Evolutionary conservation across 2,797 vertebrate species (phyloP).

Genomic region (Amblyraja radiata): DNA sequence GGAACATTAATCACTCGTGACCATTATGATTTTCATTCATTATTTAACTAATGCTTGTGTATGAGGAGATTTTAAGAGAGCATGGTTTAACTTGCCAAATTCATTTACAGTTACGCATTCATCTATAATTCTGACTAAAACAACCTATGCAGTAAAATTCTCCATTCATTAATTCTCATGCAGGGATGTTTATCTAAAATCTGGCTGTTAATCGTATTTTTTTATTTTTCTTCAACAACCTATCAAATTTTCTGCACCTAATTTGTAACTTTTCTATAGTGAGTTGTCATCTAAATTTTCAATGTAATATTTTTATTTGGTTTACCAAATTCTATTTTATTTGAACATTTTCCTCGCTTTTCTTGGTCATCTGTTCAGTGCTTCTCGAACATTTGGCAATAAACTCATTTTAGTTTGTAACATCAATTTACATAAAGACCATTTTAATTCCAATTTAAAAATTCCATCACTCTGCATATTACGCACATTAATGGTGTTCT

Average conservation of each 20-base stretch:
- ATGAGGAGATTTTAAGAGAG: background rate
- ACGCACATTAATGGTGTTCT: background rate
- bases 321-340: background rate
- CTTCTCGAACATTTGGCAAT: background rate
- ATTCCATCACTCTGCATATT: background rate
- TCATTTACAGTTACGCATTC: background rate
- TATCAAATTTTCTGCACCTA: background rate
- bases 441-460: background rate
- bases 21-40: constrained; percentile 2
- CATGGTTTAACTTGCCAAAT: background rate
- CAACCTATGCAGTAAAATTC: background rate
- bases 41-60: background rate
- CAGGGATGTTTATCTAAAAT: constrained; percentile 18
- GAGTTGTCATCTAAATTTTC: background rate
- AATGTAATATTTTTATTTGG: background rate
- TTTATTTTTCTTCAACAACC: background rate
- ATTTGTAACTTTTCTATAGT: background rate
- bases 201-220: background rate
- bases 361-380: background rate
- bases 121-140: background rate
- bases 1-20: background rate
- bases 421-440: background rate
- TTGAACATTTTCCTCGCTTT: background rate
- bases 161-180: background rate
- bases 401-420: background rate